A percentile compares a stretch with the other conserved stretches of the same genome.
These are phyloP conservation scores for Felis chaus DNA, from an alignment of 2,113 vertebrate genomes.

Conservation along the genomic window DNA sequence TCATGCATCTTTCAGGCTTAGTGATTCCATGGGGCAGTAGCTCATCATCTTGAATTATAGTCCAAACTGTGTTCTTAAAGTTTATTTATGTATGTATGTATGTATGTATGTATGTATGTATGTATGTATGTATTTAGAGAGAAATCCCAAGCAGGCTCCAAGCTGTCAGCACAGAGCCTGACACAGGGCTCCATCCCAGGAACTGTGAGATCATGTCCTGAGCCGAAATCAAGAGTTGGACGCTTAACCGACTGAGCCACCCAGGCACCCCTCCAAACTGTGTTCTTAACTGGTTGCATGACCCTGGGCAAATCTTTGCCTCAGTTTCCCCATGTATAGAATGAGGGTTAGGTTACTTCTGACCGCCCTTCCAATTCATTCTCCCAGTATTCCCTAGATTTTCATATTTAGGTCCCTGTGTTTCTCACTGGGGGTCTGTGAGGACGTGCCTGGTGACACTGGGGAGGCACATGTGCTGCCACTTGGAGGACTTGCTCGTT, in stretches of 20 bases:
- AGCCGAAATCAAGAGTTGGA: no score
- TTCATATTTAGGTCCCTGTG: not conserved
- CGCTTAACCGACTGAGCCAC: no score
- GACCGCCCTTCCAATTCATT: not conserved
- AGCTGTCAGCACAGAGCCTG: no score
- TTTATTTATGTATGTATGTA: no score
- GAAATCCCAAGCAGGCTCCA: no score
- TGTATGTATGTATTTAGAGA: no score
- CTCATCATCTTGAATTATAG: not conserved
- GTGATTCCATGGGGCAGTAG: not conserved
- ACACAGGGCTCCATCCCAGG: no score
- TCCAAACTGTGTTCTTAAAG: not conserved
- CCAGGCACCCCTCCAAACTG: not conserved
- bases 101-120: no score
- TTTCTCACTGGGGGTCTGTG: not conserved
- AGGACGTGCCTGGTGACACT: not conserved
- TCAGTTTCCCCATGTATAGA: not conserved
- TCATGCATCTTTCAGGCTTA: not conserved
- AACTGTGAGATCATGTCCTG: no score
- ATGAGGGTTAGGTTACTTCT: not conserved
- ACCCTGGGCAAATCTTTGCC: not conserved
- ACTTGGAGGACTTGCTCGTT: not conserved
- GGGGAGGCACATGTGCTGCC: not conserved
- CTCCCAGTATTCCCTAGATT: not conserved
- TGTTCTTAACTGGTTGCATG: not conserved